phyloP scores from a whole-genome alignment of 2,113 vertebrate genomes.

The Procavia capensis region DNA sequence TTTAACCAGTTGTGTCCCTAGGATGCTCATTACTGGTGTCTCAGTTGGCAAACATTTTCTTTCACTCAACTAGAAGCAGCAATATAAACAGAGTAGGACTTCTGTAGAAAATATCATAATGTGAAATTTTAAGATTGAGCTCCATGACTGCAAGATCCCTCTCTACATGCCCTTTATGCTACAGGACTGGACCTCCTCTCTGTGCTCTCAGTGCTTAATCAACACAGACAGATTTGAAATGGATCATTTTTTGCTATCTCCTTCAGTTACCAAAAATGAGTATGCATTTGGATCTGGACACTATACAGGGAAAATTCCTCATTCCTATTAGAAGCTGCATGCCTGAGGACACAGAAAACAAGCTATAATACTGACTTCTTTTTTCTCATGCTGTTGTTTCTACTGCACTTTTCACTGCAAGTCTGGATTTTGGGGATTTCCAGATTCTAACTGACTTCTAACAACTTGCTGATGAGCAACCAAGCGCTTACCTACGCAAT shows the following conservation, averaged over 20 bases:
- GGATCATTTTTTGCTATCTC: not conserved
- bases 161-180: not conserved
- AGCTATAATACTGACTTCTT: slow-evolving; percentile 54
- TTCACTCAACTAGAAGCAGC: slow-evolving; percentile 6
- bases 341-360: slow-evolving; percentile 44
- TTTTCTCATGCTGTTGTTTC: slow-evolving; percentile 55
- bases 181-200: not conserved
- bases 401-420: slow-evolving; percentile 42
- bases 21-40: slow-evolving; percentile 37
- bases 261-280: not conserved
- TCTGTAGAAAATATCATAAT: not conserved
- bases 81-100: slow-evolving; percentile 5
- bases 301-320: not conserved
- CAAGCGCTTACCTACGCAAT: not conserved
- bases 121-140: slow-evolving; percentile 19
- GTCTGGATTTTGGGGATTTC: slow-evolving; percentile 58
- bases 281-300: slow-evolving; percentile 35
- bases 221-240: not conserved
- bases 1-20: not conserved
- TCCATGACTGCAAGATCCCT: not conserved
- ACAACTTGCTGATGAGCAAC: not conserved
- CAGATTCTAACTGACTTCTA: slow-evolving; percentile 64
- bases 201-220: not conserved
- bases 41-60: slow-evolving; percentile 45
- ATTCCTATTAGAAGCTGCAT: slow-evolving; percentile 59